Conservation (phyloP, 2,113 vertebrate species). For the Onychostoma macrolepis region DNA sequence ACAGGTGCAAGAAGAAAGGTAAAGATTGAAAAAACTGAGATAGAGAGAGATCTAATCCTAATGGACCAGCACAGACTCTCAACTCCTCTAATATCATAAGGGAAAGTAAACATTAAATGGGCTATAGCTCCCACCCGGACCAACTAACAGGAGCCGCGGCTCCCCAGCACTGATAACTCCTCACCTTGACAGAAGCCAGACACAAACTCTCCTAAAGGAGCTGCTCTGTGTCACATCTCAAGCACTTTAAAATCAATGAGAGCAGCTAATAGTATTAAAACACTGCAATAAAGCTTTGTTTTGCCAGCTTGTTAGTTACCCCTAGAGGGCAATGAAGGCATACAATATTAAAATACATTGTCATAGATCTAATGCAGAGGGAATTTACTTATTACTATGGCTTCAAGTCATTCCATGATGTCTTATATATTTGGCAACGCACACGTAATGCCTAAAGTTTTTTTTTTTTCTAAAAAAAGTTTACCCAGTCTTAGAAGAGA, state of each 20-base stretch:
- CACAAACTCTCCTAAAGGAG: slow-evolving; percentile 48
- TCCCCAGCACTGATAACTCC: slow-evolving; percentile 54
- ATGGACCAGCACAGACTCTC: slow-evolving; percentile 62
- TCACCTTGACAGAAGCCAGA: slow-evolving; percentile 49
- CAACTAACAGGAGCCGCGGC: slow-evolving; percentile 29
- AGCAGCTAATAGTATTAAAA: slow-evolving; percentile 31
- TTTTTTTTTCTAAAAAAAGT: slow-evolving; percentile 9
- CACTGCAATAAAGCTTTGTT: slow-evolving; percentile 35
- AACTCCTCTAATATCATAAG: slow-evolving; percentile 41
- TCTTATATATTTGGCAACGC: slow-evolving; percentile 30
- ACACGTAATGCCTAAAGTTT: slow-evolving; percentile 22
- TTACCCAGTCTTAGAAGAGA: slow-evolving; percentile 12
- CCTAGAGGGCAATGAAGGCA: slow-evolving; percentile 31
- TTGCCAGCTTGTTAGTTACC: slow-evolving; percentile 47
- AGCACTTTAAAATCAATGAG: slow-evolving; percentile 40
- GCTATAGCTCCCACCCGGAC: slow-evolving; percentile 46
- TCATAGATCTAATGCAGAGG: neutral
- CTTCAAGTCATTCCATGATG: neutral
- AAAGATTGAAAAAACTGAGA: slow-evolving; percentile 26
- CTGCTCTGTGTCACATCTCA: slow-evolving; percentile 42
- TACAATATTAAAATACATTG: slow-evolving; percentile 24
- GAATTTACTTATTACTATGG: slow-evolving; percentile 23
- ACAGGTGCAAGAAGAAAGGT: slow-evolving; percentile 49
- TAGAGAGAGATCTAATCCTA: slow-evolving; percentile 65
- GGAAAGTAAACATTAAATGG: slow-evolving; percentile 50